Percentiles rank a stretch among this genome's conserved stretches.
These are phyloP conservation scores for Serinus canaria DNA, from an alignment of 2,113 vertebrate species.

Conservation along the genomic window DNA sequence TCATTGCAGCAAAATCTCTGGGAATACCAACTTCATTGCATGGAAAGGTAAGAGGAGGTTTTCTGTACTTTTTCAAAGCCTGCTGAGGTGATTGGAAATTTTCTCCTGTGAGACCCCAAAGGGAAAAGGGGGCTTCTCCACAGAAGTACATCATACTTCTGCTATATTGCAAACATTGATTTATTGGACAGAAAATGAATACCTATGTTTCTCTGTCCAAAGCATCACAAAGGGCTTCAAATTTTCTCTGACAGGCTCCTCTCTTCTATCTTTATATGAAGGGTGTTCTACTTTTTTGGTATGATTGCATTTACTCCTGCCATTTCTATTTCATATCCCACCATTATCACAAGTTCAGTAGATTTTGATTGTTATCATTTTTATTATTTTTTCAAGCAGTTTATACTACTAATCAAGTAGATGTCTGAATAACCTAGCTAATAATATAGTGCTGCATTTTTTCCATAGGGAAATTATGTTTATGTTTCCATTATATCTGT, in stretches of 20 bases:
- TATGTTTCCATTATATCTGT: not conserved
- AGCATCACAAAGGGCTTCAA: not conserved
- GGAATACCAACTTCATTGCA: not conserved
- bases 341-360: not conserved
- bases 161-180: rapidly evolving
- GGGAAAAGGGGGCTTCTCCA: not conserved
- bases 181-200: not conserved
- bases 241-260: not conserved
- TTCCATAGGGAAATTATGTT: not conserved
- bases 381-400: not conserved
- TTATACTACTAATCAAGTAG: not conserved
- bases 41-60: not conserved
- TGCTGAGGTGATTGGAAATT: not conserved
- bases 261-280: not conserved
- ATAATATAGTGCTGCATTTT: not conserved
- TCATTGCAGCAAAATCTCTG: not conserved
- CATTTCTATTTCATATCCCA: not conserved
- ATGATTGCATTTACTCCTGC: not conserved
- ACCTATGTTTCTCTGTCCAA: not conserved
- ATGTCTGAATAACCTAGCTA: not conserved
- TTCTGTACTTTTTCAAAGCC: not conserved
- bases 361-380: not conserved
- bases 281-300: not conserved
- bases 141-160: not conserved
- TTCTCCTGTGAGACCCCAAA: not conserved